A percentile compares a stretch with the other conserved stretches of the same genome.
phyloP scores from a whole-genome alignment of 2,888 invertebrate species.

The Branchipolynoe longqiensis region DNA sequence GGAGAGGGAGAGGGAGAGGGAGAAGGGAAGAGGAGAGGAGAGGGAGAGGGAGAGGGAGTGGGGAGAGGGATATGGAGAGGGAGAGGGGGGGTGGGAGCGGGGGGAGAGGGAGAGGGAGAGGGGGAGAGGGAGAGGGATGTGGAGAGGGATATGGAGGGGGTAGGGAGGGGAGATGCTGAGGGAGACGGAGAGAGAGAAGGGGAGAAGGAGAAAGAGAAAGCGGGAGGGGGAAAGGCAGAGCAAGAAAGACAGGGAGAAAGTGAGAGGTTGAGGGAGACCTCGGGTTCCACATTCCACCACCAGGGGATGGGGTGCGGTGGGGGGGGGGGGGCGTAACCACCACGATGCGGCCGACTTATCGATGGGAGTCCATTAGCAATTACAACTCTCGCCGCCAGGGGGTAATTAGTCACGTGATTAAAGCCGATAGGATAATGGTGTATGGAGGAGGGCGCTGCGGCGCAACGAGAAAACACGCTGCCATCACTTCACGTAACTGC shows the following conservation, averaged over 20 bases:
- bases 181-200: background rate
- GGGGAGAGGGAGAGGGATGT: background rate
- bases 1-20: background rate
- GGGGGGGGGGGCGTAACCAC: no score
- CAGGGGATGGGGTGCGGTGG: no score
- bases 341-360: no score
- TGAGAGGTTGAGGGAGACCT: background rate
- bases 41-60: background rate
- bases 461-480: no score
- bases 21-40: background rate
- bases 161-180: background rate
- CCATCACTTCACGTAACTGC: no score
- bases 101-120: background rate
- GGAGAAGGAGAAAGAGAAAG: background rate
- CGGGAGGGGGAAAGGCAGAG: background rate
- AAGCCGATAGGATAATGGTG: no score
- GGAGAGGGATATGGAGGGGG: background rate
- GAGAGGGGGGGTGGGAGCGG: background rate
- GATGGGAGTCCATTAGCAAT: no score
- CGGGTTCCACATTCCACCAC: no score
- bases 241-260: background rate
- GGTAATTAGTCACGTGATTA: no score
- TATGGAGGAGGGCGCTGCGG: no score
- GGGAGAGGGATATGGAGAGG: background rate
- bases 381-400: no score